Evolutionary conservation across 2,113 vertebrate species (phyloP).

Genomic region (Mesitornis unicolor): DNA sequence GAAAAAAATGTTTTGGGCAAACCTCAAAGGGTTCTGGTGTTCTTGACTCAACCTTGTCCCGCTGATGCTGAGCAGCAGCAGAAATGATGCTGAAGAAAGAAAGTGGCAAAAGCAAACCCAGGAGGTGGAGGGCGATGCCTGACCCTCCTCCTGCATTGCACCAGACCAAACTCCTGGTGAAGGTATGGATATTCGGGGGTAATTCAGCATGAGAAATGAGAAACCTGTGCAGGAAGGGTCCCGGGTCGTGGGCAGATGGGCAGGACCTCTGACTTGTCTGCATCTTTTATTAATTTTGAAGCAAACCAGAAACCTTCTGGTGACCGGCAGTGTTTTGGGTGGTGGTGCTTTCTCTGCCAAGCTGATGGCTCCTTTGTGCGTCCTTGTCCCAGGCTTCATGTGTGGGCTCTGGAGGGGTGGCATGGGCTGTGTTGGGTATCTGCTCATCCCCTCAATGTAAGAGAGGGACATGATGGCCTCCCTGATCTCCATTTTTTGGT

Average conservation of each 20-base stretch:
- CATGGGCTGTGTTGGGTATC: neutral
- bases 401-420: neutral
- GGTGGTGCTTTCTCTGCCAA: neutral
- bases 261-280: neutral
- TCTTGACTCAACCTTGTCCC: neutral
- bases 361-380: neutral
- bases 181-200: neutral
- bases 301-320: neutral
- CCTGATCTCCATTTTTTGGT: neutral
- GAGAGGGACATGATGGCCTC: neutral
- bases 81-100: neutral
- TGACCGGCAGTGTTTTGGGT: neutral
- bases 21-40: neutral
- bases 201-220: neutral
- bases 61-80: neutral
- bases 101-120: neutral
- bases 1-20: neutral
- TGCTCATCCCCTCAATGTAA: fast-evolving
- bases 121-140: neutral
- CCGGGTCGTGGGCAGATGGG: neutral
- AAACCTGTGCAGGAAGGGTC: neutral
- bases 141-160: neutral
- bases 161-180: neutral
- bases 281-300: neutral
- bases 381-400: neutral